Base-by-base conservation (phyloP, 2,797 vertebrate species). In the Podarcis siculus region DNA sequence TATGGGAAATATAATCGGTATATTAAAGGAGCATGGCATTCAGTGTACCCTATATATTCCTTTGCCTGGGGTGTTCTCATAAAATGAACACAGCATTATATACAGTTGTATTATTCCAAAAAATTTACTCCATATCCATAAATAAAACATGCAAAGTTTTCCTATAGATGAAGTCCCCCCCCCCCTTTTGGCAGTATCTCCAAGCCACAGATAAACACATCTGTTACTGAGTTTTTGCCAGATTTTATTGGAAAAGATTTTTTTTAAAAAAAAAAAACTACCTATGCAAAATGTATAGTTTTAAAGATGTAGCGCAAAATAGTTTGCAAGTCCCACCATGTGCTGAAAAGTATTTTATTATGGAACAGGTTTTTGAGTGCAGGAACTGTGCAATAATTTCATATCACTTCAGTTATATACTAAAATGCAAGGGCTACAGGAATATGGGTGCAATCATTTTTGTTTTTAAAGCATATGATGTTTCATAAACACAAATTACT, bases 21-120 rank as follows among this genome's bases (percentile, higher is more conserved):
- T 93, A 89, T 95, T 95, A 95, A 92, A 95, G 93, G 93, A 95
- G 89, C 82, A 95, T 94, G 92, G 94, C 77, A 91, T 95, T 95
- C 90, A 91, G 89, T 93, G 93, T 95, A 80, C 90, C 66, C 94
- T 94, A 66, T 80, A 87, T 83, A 81, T 93, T 95, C 91, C 89
- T 92, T 92, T 96, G 90, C 86, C 90, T 94, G 90, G 88, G 92
- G 92, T 94, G 90, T 89, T 94, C 86, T 95, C 91, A 92, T 94
- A 93, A 95, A 96, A 94, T 93, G 93, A 95, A 91, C 89, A 91
- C 90, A 95, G 83, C 72, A 92, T 95, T 96, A 93, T 96, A 91
- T 91, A 89, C 77, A 92, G 8, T 93, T 94, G 80, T 27, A 87
- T 82, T 83, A 71, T 86, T 86, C 85, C 87, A 92, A 93, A 92